These are phyloP conservation scores for Cryptophagus acutangulus DNA, from an alignment of 2,888 invertebrate species.

Conservation along the genomic window DNA sequence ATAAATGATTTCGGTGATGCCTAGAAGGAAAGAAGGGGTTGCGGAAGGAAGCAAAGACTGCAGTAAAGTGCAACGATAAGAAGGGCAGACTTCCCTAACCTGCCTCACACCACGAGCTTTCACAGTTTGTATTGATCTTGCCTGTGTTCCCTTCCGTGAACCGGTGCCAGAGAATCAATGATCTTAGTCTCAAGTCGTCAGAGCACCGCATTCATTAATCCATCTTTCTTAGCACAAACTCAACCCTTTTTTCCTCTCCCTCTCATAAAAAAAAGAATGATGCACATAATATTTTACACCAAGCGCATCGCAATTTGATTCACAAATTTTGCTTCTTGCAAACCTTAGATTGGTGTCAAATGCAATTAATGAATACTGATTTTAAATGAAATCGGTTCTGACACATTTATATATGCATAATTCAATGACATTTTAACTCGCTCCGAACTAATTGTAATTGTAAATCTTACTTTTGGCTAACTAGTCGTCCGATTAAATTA, in stretches of 20 bases:
- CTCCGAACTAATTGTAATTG: too few species aligned
- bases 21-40: slow-evolving; percentile 31
- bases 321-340: too few species aligned
- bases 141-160: slow-evolving; percentile 41
- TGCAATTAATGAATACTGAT: too few species aligned
- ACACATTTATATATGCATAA: too few species aligned
- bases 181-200: slow-evolving; percentile 40
- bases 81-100: slow-evolving; percentile 44
- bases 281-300: too few species aligned
- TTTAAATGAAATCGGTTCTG: too few species aligned
- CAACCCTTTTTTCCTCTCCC: neutral
- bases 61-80: slow-evolving; percentile 41
- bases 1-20: slow-evolving; percentile 21
- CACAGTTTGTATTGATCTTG: slow-evolving; percentile 48
- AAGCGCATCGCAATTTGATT: too few species aligned
- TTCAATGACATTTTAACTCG: too few species aligned
- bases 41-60: slow-evolving; percentile 42
- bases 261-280: neutral
- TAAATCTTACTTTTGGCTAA: too few species aligned
- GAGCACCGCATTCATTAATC: neutral
- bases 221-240: slow-evolving; percentile 1
- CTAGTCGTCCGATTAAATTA: too few species aligned
- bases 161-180: slow-evolving; percentile 42
- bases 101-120: slow-evolving; percentile 47
- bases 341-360: too few species aligned